Percentiles rank a stretch among this genome's conserved stretches.
phyloP scores from a whole-genome alignment of 1,140 invertebrate genomes.

The Diabrotica virgifera region DNA sequence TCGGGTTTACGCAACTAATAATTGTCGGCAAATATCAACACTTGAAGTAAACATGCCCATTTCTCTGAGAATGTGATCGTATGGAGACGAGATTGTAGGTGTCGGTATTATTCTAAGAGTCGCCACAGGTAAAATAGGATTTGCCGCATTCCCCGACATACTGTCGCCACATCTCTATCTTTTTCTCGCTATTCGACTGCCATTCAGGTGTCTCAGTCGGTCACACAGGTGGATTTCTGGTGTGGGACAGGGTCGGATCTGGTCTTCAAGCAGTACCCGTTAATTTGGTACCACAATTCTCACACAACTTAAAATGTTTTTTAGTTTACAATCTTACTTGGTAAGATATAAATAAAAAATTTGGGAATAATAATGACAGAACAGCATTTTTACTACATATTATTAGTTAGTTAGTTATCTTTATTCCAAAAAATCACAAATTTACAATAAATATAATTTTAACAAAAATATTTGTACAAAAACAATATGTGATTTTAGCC shows the following conservation, averaged over 20 bases:
- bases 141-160: slow-evolving; percentile 41
- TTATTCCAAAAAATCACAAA: no score
- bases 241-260: background rate
- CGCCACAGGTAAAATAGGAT: slow-evolving; percentile 41
- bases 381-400: no score
- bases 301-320: no score
- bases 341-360: no score
- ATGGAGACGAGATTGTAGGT: slow-evolving; percentile 11
- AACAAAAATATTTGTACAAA: no score
- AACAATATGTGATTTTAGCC: no score
- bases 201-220: slow-evolving; percentile 15
- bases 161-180: slow-evolving; percentile 36
- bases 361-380: no score
- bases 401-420: no score
- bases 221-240: slow-evolving; percentile 32
- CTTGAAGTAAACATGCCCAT: background rate
- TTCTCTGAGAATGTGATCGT: slow-evolving; percentile 19
- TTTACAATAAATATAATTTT: no score
- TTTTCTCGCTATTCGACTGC: slow-evolving; percentile 20
- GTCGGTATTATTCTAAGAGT: slow-evolving; percentile 20
- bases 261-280: no score
- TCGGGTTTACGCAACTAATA: slow-evolving; percentile 16
- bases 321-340: no score
- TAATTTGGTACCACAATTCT: no score
- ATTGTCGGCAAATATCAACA: slow-evolving; percentile 23